Percentiles rank a stretch among this genome's conserved stretches.
Evolutionary conservation across 2,888 invertebrate species (phyloP).

Genomic region (Polyommatus icarus): DNA sequence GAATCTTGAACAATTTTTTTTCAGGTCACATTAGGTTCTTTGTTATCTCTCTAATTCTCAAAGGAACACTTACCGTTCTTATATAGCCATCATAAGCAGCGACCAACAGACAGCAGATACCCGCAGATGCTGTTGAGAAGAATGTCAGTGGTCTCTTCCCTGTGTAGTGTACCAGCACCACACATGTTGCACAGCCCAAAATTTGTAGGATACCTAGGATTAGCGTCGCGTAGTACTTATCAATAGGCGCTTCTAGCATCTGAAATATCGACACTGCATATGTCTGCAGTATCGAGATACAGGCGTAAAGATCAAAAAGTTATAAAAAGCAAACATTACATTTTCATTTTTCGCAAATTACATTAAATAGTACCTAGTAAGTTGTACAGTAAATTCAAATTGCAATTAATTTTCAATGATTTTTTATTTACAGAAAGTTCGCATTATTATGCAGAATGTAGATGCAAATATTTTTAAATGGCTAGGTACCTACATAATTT

Average conservation of each 20-base stretch:
- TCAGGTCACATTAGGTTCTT: neutral
- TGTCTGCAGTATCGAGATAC: constrained; percentile 68
- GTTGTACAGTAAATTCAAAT: too few relatives aligned
- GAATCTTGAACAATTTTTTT: too few relatives aligned
- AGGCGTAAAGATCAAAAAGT: neutral
- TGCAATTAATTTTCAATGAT: too few relatives aligned
- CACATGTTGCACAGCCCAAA: constrained; percentile 83
- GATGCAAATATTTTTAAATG: neutral
- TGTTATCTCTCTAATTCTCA: neutral
- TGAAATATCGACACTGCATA: constrained; percentile 88
- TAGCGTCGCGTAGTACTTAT: constrained; percentile 88
- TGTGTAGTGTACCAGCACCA: constrained; percentile 84
- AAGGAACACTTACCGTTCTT: constrained; percentile 42
- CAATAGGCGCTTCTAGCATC: constrained; percentile 85
- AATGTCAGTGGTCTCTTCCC: constrained; percentile 87
- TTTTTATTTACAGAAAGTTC: neutral
- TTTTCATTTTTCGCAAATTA: neutral
- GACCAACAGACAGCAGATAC: constrained; percentile 82
- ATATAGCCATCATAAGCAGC: constrained; percentile 77
- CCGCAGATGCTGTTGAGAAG: constrained; percentile 84
- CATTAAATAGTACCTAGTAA: too few relatives aligned
- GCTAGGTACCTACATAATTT: neutral
- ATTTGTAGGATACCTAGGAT: constrained; percentile 86
- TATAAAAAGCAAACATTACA: neutral
- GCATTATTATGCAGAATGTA: neutral